Base-by-base conservation (phyloP, 2,797 vertebrate species). In the Fistularia tabacaria region DNA sequence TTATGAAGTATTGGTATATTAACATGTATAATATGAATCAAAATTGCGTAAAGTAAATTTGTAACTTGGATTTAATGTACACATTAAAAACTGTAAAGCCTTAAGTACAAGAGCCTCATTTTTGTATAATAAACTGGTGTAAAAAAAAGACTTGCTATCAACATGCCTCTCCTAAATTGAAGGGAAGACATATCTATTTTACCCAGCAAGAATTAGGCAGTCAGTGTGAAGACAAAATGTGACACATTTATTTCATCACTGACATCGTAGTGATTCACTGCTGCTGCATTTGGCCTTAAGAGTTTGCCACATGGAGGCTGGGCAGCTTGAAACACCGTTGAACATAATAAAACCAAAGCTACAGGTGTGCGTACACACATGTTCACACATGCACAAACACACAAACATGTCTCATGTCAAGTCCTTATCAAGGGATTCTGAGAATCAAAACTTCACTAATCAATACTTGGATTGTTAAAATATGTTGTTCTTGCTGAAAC, bases 251-350 rank as follows among this genome's bases (percentile, higher is more conserved):
- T 76, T 68, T 66, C 60, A 62, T 64, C 49, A 12, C 51, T 57
- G 59, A 65, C 70, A 67, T 40, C 48, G 64, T 62, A 59, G 56
- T 82, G 73, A 81, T 71, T 81, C 74, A 76, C 44, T 10, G 49
- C 58, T 36, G 70, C 64, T 66, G 69, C 52, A 48, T 76, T 76
- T 59, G 59, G 73, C 64, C 61, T 51, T 59, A 59, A 73, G 73
- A 47, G 53, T 1, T 15, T 55, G 60, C 74, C 54, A 48, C 64
- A 43, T 0, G 42, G 47, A 66, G 54, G 51, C 53, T 36, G 44
- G 49, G 67, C 52, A 38, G 57, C 57, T 61, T 53, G 64, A 47
- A 12, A 51, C 49, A 40, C 49, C 6, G 49, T 38, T 8, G 38
- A 51, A 51, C 25, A 42, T 4, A 52, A 52, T 52, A 36, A 12